Evolutionary conservation across 2,797 vertebrate species (phyloP).

Genomic region (Buceros bicornis): DNA sequence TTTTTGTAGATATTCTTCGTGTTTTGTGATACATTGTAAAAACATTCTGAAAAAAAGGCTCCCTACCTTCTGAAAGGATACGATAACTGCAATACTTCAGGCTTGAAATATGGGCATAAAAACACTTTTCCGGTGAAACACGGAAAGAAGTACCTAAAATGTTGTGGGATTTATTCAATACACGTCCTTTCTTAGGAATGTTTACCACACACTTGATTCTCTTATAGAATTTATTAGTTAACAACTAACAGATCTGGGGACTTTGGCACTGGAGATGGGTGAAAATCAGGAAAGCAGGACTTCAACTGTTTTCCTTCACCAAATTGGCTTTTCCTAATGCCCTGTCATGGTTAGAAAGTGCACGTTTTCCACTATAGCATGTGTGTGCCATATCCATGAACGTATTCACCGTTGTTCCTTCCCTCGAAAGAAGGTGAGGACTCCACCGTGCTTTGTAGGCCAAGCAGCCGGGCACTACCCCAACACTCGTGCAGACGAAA

Average conservation of each 20-base stretch:
- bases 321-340: background rate
- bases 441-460: background rate
- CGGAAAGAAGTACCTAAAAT: background rate
- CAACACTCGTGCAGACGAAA: background rate
- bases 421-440: background rate
- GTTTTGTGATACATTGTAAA: background rate
- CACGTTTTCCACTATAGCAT: background rate
- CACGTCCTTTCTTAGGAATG: background rate
- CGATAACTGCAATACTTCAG: background rate
- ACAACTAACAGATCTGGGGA: background rate
- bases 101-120: background rate
- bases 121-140: background rate
- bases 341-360: background rate
- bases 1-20: background rate
- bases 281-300: background rate
- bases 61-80: background rate
- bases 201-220: background rate
- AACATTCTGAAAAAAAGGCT: background rate
- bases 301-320: background rate
- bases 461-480: background rate
- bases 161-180: background rate
- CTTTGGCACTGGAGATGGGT: background rate
- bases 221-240: background rate
- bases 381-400: too few relatives aligned
- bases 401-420: accelerated